Conservation (phyloP, 2,888 invertebrate species). For the Caenorhabditis japonica region DNA sequence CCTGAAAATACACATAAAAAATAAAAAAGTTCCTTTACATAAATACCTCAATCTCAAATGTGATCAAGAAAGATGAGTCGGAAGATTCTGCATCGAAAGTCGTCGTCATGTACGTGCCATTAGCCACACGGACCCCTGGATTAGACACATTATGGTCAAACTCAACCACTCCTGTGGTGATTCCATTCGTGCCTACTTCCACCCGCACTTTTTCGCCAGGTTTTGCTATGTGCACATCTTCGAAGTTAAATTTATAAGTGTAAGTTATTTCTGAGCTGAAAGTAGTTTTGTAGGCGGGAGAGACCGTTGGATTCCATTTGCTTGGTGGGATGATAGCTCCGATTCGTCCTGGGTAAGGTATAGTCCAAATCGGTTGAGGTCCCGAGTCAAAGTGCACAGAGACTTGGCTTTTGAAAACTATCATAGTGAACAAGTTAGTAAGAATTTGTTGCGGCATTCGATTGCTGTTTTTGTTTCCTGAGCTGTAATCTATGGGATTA, state of each 20-base stretch:
- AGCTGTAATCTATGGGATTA: background rate
- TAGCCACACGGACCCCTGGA: constrained; percentile 16
- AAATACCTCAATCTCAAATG: too few relatives aligned
- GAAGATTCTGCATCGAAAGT: constrained; percentile 4
- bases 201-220: constrained; percentile 3
- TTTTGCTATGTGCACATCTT: constrained; percentile 3
- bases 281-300: background rate
- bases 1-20: constrained; percentile 14
- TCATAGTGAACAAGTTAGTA: constrained; percentile 10
- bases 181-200: constrained; percentile 1
- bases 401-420: background rate
- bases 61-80: constrained; percentile 1
- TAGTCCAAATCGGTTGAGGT: background rate
- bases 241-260: constrained; percentile 13
- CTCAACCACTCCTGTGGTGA: background rate
- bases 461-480: too few relatives aligned
- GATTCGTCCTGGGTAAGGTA: constrained; percentile 1
- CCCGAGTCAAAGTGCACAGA: background rate
- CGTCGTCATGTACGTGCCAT: constrained; percentile 13
- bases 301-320: too few relatives aligned
- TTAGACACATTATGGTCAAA: constrained; percentile 3
- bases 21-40: too few relatives aligned
- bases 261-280: background rate
- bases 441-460: constrained; percentile 22
- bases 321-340: constrained; percentile 10